These are phyloP conservation scores for Porites divaricata DNA, from an alignment of 92 coral and sea anemone genomes.

Conservation along the genomic window DNA sequence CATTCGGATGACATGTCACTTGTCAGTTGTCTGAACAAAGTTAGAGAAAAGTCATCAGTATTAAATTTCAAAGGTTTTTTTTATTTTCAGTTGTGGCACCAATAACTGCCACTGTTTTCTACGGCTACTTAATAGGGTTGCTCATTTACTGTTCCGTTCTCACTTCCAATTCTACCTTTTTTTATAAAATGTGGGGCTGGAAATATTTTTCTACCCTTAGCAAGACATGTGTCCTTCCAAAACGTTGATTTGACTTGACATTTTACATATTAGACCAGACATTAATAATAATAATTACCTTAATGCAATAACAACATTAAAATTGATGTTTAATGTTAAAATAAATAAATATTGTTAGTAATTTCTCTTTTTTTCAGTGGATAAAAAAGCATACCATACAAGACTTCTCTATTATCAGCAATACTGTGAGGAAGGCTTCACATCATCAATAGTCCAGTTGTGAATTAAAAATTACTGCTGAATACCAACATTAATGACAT, in stretches of 20 bases:
- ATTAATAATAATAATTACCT: background rate
- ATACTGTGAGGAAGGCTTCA: too few relatives aligned
- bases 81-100: background rate
- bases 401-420: too few relatives aligned
- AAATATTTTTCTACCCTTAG: slow-evolving; percentile 17
- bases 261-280: background rate
- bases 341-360: too few relatives aligned
- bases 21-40: background rate
- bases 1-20: too few relatives aligned
- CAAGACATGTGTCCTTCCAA: slow-evolving; percentile 5
- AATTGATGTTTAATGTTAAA: background rate
- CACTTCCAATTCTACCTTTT: background rate
- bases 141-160: background rate
- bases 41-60: too few relatives aligned
- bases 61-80: too few relatives aligned
- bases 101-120: slow-evolving; percentile 1
- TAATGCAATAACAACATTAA: background rate
- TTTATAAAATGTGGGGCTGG: slow-evolving; percentile 3
- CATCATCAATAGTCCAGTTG: too few relatives aligned
- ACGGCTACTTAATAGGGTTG: background rate
- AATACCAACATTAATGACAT: too few relatives aligned
- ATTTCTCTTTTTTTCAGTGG: too few relatives aligned
- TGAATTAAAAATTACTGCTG: too few relatives aligned
- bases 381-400: too few relatives aligned
- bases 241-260: background rate